Percentiles rank a stretch among this genome's conserved stretches.
Conservation (phyloP, 2,113 vertebrate genomes). For the Telmatochromis bifrenatus region DNA sequence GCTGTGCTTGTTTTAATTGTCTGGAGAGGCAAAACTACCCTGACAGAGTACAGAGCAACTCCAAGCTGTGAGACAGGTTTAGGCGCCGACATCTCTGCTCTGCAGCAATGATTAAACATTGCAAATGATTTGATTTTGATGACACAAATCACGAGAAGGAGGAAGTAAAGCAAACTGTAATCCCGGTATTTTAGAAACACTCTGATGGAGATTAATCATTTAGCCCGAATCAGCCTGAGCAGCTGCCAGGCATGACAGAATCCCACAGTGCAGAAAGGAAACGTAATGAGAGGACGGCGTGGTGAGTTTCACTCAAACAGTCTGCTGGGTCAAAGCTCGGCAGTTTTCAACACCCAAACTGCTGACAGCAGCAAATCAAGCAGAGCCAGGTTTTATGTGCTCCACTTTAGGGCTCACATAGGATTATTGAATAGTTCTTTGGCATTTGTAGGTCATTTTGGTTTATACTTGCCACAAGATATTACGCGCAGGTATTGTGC, state of each 20-base stretch:
- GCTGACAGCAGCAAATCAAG: not conserved
- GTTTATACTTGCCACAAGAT: not conserved
- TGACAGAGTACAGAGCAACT: not conserved
- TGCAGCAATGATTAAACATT: not conserved
- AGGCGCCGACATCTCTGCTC: not conserved
- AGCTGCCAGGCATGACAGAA: not conserved
- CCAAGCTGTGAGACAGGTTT: not conserved
- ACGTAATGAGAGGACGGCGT: not conserved
- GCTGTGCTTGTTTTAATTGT: not conserved
- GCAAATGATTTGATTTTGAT: not conserved
- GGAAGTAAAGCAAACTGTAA: not conserved
- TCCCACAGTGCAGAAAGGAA: not conserved
- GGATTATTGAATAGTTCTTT: not conserved
- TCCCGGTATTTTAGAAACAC: not conserved
- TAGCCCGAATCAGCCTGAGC: not conserved
- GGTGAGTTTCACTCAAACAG: not conserved
- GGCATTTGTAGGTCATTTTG: not conserved
- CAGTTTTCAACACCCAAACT: not conserved
- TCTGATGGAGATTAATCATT: not conserved
- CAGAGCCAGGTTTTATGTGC: not conserved
- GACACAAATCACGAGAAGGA: not conserved
- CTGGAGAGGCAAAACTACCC: not conserved
- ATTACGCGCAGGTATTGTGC: not conserved
- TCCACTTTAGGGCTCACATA: not conserved
- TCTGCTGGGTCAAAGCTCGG: not conserved